Base-by-base conservation (phyloP, 2,797 vertebrate species). In the Bryconaethiops microstoma region DNA sequence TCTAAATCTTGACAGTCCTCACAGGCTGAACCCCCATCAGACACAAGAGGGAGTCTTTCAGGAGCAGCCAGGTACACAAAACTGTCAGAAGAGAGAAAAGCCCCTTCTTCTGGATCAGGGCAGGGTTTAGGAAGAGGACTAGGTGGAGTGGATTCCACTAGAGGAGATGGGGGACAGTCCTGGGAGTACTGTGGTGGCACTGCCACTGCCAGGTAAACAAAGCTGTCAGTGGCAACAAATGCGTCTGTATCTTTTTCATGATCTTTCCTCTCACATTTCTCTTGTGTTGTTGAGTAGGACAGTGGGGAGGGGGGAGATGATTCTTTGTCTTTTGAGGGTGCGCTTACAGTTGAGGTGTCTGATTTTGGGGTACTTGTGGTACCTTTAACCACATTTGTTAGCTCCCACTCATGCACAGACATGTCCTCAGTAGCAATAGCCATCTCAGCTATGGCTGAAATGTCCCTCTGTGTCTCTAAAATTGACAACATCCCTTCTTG, bases 31-130 rank as follows among this genome's bases (percentile, higher is more conserved):
- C 89, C 87, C 4, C 88, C 85, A 13, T 94, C 94, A 7, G 62
- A 77, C 39, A 85, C 78, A 86, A 1, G 87, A 84, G 17, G 88
- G 0, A 91, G 91, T 5, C 93, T 89, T 77, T 95, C 94, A 68
- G 94, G 94, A n/a, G 94, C 94, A 0, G 94, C 94, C 90, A 95
- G 90, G 89, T 95, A 95, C 88, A 95, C 93, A 88, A 95, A 95
- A 75, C 92, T 95, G 82, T 95, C 94, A 4, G 93, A 89, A 0
- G 92, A 93, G 29, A 94, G 84, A 55, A 94, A 91, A 12, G 90
- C 78, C 10, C 90, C 90, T 14, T 94, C 92, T 54, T 91, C 91
- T 7, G 85, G 87, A 55, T 92, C 88, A 29, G 79, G 62, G 79
- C 84, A 87, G 29, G 90, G 85, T 87, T 94, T 94, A 23, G 86